Base-by-base conservation (phyloP, 2,888 invertebrate species). In the Harpagoxenus sublaevis region DNA sequence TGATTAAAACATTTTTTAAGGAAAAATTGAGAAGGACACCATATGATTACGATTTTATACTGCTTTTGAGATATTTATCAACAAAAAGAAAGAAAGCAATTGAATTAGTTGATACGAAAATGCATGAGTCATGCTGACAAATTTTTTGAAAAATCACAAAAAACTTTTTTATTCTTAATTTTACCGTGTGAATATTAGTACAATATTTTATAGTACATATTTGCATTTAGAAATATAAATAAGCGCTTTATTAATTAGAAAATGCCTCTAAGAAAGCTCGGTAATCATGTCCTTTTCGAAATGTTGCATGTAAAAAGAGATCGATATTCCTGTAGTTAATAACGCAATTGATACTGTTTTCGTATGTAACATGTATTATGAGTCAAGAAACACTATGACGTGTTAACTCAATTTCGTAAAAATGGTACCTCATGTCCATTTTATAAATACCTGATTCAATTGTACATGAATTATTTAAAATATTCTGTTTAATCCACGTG, bases 401-500 rank as follows among this genome's bases (percentile, higher is more conserved):
- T 2, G 3, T 12, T 60, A 60, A 6, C 10, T 73, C 1, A 31
- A 45, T 74, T 74, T 45, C 9, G 2, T n/a, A 31, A 74, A 42
- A 60, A 3, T 31, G 8, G 6, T 2, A 28, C 18, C 18, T 73
- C 12, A 31, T 45, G n/a, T 63, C 0, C 15, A 15, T 31, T 57
- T 31, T 15, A 15, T 48, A 75, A 75, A 48, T 45, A 23, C 51
- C 6, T 51, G 18, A 75, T 75, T 65, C 35, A 65, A 75, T 63
- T 71, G 23, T 55, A 57, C 0, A 39, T 1, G 0, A 55, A 39
- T 57, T 28, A 28, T 73, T 73, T 73, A 57, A 57, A 42, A 28
- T 55, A 28, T 73, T 42, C 28, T 28, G 23, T 39, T 71, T 71
- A 35, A n/a, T 71, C 28, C 35, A 28, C 10, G 9, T 71, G 28